These are phyloP conservation scores for Aspidoscelis tigris DNA, from an alignment of 2,113 vertebrate species.

Conservation along the genomic window DNA sequence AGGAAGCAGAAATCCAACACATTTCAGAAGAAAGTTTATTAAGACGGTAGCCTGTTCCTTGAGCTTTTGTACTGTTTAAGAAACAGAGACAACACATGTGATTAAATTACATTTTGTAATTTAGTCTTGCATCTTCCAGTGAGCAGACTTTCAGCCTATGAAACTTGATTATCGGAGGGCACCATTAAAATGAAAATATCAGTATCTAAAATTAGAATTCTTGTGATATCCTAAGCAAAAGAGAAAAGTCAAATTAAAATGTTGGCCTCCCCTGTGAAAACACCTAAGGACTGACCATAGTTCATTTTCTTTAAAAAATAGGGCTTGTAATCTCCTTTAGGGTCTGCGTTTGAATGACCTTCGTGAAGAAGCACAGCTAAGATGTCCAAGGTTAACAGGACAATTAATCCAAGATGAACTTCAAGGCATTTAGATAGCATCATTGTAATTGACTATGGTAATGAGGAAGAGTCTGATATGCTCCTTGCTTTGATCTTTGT, in stretches of 20 bases:
- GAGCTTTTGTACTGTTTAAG: background rate
- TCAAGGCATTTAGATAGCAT: conserved; percentile 24
- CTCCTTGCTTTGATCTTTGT: conserved; percentile 42
- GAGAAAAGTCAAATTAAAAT: background rate
- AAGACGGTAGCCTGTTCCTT: background rate
- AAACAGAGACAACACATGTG: background rate
- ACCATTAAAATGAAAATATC: too few species aligned
- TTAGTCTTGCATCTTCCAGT: background rate
- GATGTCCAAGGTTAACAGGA: conserved; percentile 34
- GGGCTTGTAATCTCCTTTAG: background rate
- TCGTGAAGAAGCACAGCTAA: background rate
- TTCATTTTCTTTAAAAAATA: background rate
- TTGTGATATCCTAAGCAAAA: background rate
- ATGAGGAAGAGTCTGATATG: conserved; percentile 47
- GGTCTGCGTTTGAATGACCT: conserved; percentile 18
- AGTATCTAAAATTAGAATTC: background rate
- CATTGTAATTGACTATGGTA: conserved; percentile 48
- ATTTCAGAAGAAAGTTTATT: background rate
- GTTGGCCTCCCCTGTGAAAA: background rate
- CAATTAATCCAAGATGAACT: conserved; percentile 40
- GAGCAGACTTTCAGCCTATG: background rate
- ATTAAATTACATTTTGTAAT: background rate
- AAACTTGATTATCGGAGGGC: background rate
- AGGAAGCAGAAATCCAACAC: background rate
- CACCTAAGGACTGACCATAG: background rate